Percentiles rank a stretch among this genome's conserved stretches.
phyloP scores from a whole-genome alignment of 1,140 invertebrate species.

The Drosophila carrolli region DNA sequence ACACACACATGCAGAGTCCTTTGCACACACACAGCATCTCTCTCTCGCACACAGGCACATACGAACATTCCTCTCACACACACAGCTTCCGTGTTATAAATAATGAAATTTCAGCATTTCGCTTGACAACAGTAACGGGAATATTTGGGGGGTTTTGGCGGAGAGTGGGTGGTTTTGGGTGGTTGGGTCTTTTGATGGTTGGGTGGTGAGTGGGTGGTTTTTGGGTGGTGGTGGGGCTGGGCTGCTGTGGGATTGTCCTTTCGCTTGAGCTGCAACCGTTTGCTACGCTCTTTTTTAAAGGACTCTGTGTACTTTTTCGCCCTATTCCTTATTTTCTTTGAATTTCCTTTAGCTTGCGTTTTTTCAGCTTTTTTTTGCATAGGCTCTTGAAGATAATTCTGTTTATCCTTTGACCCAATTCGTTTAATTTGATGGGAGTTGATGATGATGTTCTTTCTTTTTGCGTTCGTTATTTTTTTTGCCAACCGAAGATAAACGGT shows the following conservation, averaged over 20 bases:
- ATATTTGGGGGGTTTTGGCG: background rate
- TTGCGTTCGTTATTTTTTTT: slow-evolving; percentile 5
- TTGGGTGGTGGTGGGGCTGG: slow-evolving; percentile 25
- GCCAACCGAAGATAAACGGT: slow-evolving; percentile 18
- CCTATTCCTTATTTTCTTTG: slow-evolving; percentile 38
- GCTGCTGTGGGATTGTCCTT: slow-evolving; percentile 5
- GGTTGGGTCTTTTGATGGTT: background rate
- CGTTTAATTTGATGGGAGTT: slow-evolving; percentile 66
- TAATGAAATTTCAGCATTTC: slow-evolving; percentile 74
- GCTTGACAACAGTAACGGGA: slow-evolving; percentile 58
- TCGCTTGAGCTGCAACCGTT: slow-evolving; percentile 70
- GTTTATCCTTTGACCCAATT: slow-evolving; percentile 82
- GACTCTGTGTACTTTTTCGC: slow-evolving; percentile 39
- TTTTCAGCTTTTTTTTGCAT: slow-evolving; percentile 42
- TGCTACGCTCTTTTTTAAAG: slow-evolving; percentile 52
- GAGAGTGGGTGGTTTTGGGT: slow-evolving; percentile 23
- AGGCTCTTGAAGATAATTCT: slow-evolving; percentile 79
- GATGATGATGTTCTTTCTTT: slow-evolving; percentile 32
- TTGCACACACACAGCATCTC: slow-evolving; percentile 22
- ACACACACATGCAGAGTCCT: slow-evolving; percentile 17
- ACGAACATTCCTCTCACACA: slow-evolving; percentile 3
- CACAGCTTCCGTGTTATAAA: slow-evolving; percentile 75
- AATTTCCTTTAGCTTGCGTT: slow-evolving; percentile 19
- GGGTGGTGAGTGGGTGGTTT: slow-evolving; percentile 30
- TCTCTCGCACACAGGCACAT: slow-evolving; percentile 4